Evolutionary conservation across 2,797 vertebrate species (phyloP), one percentile per base, ranked within the genome.

Genomic region (Discoglossus pictus): DNA sequence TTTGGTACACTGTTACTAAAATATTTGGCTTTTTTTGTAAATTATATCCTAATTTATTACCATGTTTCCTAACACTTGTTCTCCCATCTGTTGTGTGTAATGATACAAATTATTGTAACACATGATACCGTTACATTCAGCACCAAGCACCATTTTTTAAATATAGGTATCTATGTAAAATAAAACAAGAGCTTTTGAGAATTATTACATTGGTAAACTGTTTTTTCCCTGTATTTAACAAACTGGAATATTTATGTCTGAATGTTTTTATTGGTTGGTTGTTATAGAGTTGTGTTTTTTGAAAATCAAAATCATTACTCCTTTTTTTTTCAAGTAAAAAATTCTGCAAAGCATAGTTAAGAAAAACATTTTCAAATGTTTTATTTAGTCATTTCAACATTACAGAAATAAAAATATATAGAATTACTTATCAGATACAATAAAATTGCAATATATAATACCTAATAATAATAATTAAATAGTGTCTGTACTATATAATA

Each of bases 21-120:
- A 85, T 90, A 91, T 87, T 90, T 88, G 84, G 83, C 81, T 87
- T 88, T 85, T 91, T 91, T 92, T 96, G 94, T 97, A 97, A 98
- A 94, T 98, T 94, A 96, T 97, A 96, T 96, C 92, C 93, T 98
- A 95, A 99, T 98, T 98, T 98, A 98, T 98, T 98, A 90, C 90
- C 81, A 88, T 91, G 91, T 93, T 92, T 95, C 81, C 87, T 90
- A 90, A 89, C 93, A 95, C 92, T 84, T 92, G 92, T 92, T 82
- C 82, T 93, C 89, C n/a, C 89, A 83, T 94, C 88, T 88, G 89
- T 93, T 94, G 89, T 92, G 94, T 94, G 89, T 90, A 86, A 90
- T 87, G 83, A 91, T 92, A 87, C 82, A 81, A 90, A 92, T 86
- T 83, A 79, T 90, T 88, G 83, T 88, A 87, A 90, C 83, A 90